These are phyloP conservation scores for Apodemus sylvaticus DNA, from an alignment of 2,113 vertebrate genomes.

Conservation along the genomic window DNA sequence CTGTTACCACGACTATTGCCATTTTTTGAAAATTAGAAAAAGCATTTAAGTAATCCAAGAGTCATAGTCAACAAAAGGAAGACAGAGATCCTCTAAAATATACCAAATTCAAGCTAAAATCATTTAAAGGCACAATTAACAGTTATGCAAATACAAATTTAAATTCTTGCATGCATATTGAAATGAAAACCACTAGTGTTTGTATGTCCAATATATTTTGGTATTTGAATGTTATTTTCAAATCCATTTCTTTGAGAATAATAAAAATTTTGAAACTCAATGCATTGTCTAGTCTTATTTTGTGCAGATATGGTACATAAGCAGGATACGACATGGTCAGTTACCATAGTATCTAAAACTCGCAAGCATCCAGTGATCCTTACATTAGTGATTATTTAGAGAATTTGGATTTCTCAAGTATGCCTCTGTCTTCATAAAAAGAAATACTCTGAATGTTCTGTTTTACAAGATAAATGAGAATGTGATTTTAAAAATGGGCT, in stretches of 20 bases:
- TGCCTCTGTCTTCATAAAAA: constrained; percentile 56
- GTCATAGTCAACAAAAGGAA: background rate
- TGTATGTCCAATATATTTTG: background rate
- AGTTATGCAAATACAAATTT: background rate
- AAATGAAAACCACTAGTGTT: constrained; percentile 24
- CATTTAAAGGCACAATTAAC: constrained; percentile 21
- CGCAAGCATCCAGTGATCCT: background rate
- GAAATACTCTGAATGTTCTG: background rate
- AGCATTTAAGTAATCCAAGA: background rate
- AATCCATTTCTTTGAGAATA: background rate
- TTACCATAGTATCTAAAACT: constrained; percentile 32
- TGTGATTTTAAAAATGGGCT: background rate
- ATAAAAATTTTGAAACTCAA: constrained; percentile 38
- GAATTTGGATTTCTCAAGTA: background rate
- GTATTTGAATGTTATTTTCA: constrained; percentile 1
- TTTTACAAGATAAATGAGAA: constrained; percentile 39
- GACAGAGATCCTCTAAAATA: background rate
- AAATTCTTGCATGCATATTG: background rate
- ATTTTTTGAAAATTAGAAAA: background rate
- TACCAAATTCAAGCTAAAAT: background rate
- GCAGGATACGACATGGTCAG: constrained; percentile 16
- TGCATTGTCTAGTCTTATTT: background rate
- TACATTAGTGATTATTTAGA: constrained; percentile 22
- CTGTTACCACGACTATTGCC: background rate
- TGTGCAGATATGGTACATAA: background rate